Percentiles rank a stretch among this genome's conserved stretches.
These are phyloP conservation scores for Coelogynopora nodosa DNA, from an alignment of 2,888 invertebrate genomes.

Conservation along the genomic window DNA sequence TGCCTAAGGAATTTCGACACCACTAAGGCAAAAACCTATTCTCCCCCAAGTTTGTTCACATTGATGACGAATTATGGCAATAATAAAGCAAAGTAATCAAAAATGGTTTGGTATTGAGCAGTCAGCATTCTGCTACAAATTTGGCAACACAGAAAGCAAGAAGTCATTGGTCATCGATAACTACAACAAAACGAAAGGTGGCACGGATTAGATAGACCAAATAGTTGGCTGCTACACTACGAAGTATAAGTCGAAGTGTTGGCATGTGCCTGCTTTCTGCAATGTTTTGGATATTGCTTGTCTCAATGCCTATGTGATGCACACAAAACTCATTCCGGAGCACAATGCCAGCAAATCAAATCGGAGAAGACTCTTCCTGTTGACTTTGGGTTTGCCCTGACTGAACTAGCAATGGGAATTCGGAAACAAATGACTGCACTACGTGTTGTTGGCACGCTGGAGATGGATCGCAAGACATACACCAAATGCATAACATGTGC, in stretches of 20 bases:
- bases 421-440: background rate
- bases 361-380: background rate
- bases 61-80: background rate
- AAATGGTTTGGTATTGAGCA: background rate
- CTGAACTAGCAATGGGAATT: background rate
- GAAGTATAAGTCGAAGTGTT: background rate
- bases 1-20: background rate
- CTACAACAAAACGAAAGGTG: background rate
- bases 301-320: background rate
- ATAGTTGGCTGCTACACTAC: background rate
- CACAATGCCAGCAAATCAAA: background rate
- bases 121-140: background rate
- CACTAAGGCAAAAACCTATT: background rate
- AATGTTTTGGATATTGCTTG: background rate
- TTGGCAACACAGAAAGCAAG: background rate
- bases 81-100: background rate
- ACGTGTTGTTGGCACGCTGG: background rate
- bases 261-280: background rate
- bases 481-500: background rate
- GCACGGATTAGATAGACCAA: background rate
- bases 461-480: background rate
- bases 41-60: background rate
- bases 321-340: background rate
- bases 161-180: background rate
- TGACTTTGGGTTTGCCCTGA: background rate